Evolutionary conservation across 2,113 vertebrate genomes (phyloP).

Genomic region (Urocynchramus pylzowi): DNA sequence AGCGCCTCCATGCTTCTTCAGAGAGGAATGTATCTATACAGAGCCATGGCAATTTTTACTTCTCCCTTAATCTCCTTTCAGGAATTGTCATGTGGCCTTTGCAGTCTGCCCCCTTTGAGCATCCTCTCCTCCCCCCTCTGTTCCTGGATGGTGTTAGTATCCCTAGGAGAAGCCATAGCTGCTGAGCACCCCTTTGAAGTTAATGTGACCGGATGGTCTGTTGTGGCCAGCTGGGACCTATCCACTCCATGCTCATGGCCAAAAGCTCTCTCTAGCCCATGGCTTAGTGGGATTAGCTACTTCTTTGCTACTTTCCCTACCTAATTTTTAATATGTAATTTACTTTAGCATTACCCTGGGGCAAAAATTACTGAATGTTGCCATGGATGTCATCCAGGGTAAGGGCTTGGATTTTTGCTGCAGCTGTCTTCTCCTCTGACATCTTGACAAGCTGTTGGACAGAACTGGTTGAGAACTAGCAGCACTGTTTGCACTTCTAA

Average conservation of each 20-base stretch:
- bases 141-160: not conserved
- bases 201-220: not conserved
- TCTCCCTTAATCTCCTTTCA: not conserved
- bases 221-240: not conserved
- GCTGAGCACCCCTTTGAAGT: constrained; percentile 21
- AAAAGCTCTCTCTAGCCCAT: not conserved
- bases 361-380: not conserved
- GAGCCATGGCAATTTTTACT: not conserved
- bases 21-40: not conserved
- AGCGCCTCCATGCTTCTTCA: not conserved
- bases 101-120: not conserved
- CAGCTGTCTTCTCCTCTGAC: not conserved
- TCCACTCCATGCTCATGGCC: not conserved
- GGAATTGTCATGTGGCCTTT: not conserved
- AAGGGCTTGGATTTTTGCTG: not conserved
- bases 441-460: not conserved
- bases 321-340: constrained; percentile 1
- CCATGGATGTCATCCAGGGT: not conserved
- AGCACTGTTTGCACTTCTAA: constrained; percentile 1
- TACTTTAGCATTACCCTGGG: not conserved
- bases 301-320: not conserved
- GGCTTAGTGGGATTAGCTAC: constrained; percentile 2
- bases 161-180: not conserved
- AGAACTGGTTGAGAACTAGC: constrained; percentile 6
- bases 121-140: not conserved